Base-by-base conservation (phyloP, 2,113 vertebrate species). In the Chlamydotis undulata region DNA sequence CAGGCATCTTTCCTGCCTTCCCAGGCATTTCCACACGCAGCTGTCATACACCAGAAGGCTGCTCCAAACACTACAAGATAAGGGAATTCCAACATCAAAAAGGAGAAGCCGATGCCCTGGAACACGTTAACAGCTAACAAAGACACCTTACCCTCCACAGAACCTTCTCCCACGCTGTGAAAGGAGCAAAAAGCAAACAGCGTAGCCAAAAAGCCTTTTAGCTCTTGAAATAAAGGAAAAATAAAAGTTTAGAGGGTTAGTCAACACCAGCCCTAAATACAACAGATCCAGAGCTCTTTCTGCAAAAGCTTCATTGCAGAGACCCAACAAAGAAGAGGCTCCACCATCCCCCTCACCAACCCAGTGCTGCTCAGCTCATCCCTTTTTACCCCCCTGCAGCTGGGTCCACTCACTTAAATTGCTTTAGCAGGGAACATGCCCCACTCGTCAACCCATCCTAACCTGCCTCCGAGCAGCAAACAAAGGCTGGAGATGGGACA, bases 321-420 rank as follows among this genome's bases (percentile, higher is more conserved):
- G 1, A 28, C 19, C 0, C 7, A 37, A 4, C 33, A 67, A n/a
- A 79, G 17, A 67, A 10, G 1, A 89, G 2, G 6, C 37, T 18
- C 14, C 22, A 15, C 43, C 5, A 12, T 1, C 4, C 41, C 14
- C 25, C 52, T 19, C 49, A 1, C 3, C 2, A 64, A 21, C 3
- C 29, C 41, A 33, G 6, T 1, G 4, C 43, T 53, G 4, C 33
- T 61, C 35, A 35, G 28, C 12, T 28, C 12, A 33, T 56, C 17
- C 23, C 26, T 69, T 60, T 78, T n/a, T 13, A 43, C 7, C 21
- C 39, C 37, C 26, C 43, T 19, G 63, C 45, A 87, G 29, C 57
- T 57, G 56, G 9, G 2, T 25, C 19, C 16, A 24, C 63, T 76
- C 59, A 16, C 4, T 17, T 15, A 53, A 53, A 23, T 2, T 17